A percentile compares a stretch with the other conserved stretches of the same genome.
phyloP scores from a whole-genome alignment of 2,113 vertebrate genomes.

The Ascaphus truei region DNA sequence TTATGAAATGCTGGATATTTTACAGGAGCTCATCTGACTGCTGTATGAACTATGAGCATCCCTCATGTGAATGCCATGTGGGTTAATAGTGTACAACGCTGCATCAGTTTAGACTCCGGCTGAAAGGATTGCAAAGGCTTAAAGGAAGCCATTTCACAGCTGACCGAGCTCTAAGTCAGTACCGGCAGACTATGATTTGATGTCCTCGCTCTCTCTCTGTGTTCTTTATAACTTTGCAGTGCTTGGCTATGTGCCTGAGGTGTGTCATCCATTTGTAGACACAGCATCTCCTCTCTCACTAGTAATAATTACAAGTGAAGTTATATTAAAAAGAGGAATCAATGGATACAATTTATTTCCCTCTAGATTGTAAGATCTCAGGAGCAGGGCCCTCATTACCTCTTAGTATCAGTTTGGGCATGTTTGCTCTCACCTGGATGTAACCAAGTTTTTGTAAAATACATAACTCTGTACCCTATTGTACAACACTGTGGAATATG shows the following conservation, averaged over 20 bases:
- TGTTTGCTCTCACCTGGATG: too few species aligned
- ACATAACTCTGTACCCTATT: too few species aligned
- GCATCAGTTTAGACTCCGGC: not conserved
- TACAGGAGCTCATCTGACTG: not conserved
- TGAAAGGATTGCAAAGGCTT: constrained; percentile 22
- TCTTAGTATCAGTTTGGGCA: too few species aligned
- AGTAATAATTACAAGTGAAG: not conserved
- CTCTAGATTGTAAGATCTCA: too few species aligned
- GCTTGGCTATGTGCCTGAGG: constrained; percentile 5
- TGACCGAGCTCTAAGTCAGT: constrained; percentile 28
- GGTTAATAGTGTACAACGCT: constrained; percentile 1
- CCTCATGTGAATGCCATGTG: not conserved
- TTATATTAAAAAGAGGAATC: too few species aligned
- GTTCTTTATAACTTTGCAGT: constrained; percentile 2
- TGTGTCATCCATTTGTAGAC: not conserved
- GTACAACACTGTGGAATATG: too few species aligned
- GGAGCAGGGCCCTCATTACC: too few species aligned
- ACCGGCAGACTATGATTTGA: constrained; percentile 5
- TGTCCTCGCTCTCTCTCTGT: constrained; percentile 3
- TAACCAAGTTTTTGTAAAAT: too few species aligned
- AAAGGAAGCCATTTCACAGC: constrained; percentile 26
- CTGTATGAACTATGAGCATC: not conserved
- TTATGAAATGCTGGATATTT: not conserved
- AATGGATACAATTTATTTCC: too few species aligned
- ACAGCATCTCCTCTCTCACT: not conserved